Evolutionary conservation across 53 echinoderm and acorn worm species (phyloP).

Genomic region (Antedon mediterranea): DNA sequence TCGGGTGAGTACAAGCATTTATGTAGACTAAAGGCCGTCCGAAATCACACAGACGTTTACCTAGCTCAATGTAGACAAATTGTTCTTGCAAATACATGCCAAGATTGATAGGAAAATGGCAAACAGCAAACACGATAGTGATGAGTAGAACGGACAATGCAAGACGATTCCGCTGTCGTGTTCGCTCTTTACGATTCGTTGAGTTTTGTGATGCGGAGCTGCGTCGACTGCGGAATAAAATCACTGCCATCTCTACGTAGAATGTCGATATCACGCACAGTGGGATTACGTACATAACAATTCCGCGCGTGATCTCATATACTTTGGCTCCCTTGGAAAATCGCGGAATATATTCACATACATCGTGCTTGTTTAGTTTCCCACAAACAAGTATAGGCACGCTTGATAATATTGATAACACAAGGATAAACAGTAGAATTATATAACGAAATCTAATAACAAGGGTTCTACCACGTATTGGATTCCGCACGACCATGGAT

Average conservation of each 20-base stretch:
- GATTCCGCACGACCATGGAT: not conserved
- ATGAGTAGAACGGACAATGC: not conserved
- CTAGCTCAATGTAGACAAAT: not conserved
- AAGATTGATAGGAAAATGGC: not conserved
- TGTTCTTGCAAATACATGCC: not conserved
- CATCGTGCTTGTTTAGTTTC: not conserved
- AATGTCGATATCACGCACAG: not conserved
- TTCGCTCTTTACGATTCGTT: not conserved
- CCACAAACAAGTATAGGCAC: not conserved
- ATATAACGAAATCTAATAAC: not conserved
- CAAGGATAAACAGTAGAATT: not conserved
- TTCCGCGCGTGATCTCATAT: not conserved
- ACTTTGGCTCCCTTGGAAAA: not conserved
- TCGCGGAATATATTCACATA: not conserved
- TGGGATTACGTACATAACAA: not conserved
- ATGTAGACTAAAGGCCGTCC: not conserved
- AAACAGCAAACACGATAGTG: not conserved
- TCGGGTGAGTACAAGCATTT: not conserved
- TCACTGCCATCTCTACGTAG: not conserved
- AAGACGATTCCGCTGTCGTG: not conserved
- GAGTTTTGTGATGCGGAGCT: not conserved
- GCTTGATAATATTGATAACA: not conserved
- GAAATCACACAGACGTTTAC: not conserved
- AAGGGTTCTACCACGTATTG: not conserved
- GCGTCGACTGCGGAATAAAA: not conserved